Conservation (phyloP, 2,888 invertebrate genomes). For the Julus scandinavius region DNA sequence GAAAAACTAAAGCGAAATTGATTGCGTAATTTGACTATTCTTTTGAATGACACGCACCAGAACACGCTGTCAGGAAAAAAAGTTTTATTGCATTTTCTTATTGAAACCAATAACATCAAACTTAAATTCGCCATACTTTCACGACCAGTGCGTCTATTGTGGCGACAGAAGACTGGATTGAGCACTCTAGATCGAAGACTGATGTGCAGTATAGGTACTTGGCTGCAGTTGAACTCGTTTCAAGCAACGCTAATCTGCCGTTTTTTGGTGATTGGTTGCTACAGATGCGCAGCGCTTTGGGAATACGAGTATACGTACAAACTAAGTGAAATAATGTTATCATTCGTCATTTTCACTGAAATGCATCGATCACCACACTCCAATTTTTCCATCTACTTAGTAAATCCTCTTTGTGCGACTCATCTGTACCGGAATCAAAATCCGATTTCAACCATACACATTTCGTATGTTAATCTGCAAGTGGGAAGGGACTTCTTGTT, state of each 20-base stretch:
- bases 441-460: too few relatives aligned
- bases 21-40: too few relatives aligned
- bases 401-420: background rate
- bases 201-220: background rate
- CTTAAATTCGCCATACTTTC: background rate
- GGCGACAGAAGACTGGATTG: background rate
- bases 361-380: background rate
- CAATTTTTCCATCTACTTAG: background rate
- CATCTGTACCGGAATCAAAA: too few relatives aligned
- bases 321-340: background rate
- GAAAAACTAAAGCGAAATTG: too few relatives aligned
- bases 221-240: background rate
- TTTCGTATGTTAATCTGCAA: too few relatives aligned
- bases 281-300: background rate
- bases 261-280: background rate
- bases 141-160: background rate
- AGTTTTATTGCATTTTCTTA: too few relatives aligned
- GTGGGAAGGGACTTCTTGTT: too few relatives aligned
- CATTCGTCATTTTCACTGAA: background rate
- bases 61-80: too few relatives aligned
- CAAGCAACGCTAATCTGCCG: background rate
- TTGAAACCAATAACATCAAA: background rate
- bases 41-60: too few relatives aligned
- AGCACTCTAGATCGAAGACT: background rate
- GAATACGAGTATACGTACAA: background rate